Evolutionary conservation across 1,140 invertebrate genomes (phyloP), one percentile per base, ranked within the genome.

Genomic region (Apocrypta bakeri): DNA sequence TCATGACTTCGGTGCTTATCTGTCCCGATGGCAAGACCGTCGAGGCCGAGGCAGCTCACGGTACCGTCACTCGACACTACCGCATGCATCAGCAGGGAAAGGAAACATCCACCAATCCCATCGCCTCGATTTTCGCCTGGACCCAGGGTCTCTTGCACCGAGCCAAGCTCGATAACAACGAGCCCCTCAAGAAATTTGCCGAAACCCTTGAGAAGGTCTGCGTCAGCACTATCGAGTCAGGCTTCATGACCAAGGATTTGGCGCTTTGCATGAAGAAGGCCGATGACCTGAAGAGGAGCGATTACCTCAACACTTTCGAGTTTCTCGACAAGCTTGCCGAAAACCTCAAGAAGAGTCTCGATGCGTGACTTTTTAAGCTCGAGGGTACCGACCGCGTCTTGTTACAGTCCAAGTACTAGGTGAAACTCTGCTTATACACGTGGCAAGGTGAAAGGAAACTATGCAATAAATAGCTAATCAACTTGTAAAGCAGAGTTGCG

Each of bases 121-220:
- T 99, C 88, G 98, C 98, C n/a, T 99, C 98, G 0, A 99, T 99
- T 86, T 99, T 99, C 92, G 98, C 98, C 7, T 99, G 98, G 98
- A 98, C 98, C 0, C 94, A 95, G 86, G 98, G 98, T 71, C 93
- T 99, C 0, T 91, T 96, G 66, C 98, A 99, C 90, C 94, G 98
- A 84, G 98, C 98, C 40, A 98, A 98, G 88, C 92, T 99, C 29
- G 98, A 99, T 88, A 94, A 96, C 66, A 99, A 99, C 87, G 84
- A 92, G 25, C 91, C 93, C 79, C 92, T 99, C 25, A 93, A 94
- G 80, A 92, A 95, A 21, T 99, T 99, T 90, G 95, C 97, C 33
- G 93, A 96, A 82, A 95, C 94, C 33, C 92, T 99, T 40, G 98
- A 99, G 88, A 93, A 94, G 84, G 98, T 98, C 4, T 99, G 98